Evolutionary conservation across 92 coral and sea anemone species (phyloP).

Genomic region (Paramuricea clavata): DNA sequence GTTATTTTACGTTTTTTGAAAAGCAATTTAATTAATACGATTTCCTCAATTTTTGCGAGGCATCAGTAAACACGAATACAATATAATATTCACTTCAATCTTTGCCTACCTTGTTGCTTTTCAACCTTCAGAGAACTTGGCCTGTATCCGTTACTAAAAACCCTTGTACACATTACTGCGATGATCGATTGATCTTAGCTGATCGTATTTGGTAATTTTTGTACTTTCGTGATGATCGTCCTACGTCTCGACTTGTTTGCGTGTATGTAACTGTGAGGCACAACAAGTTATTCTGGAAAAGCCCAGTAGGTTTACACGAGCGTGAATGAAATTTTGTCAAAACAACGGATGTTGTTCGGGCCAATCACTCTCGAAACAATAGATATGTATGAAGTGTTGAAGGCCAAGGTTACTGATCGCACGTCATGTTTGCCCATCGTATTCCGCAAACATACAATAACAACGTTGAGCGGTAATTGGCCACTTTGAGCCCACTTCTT

Average conservation of each 20-base stretch:
- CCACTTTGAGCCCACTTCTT: constrained; percentile 13
- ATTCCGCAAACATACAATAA: constrained; percentile 10
- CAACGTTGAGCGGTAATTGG: constrained; percentile 21
- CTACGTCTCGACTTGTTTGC: constrained; percentile 5
- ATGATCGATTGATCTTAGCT: not conserved
- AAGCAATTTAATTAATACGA: too few relatives aligned
- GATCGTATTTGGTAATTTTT: not conserved
- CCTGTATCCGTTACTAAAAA: not conserved
- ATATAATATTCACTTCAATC: not conserved
- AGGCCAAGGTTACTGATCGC: constrained; percentile 44
- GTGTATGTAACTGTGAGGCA: not conserved
- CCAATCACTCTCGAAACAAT: constrained; percentile 20
- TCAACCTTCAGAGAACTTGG: not conserved
- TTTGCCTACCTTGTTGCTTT: not conserved
- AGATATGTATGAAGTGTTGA: constrained; percentile 20
- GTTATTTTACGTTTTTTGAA: not conserved
- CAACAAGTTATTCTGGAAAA: not conserved
- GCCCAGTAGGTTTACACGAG: not conserved
- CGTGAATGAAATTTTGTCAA: constrained; percentile 41
- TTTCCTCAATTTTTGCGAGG: not conserved
- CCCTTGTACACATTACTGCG: not conserved
- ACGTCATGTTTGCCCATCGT: constrained; percentile 16
- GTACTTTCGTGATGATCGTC: too few relatives aligned
- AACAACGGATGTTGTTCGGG: constrained; percentile 45
- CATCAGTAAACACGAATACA: not conserved